Conservation (phyloP, 2,888 invertebrate genomes). For the Podotricha telesiphe region DNA sequence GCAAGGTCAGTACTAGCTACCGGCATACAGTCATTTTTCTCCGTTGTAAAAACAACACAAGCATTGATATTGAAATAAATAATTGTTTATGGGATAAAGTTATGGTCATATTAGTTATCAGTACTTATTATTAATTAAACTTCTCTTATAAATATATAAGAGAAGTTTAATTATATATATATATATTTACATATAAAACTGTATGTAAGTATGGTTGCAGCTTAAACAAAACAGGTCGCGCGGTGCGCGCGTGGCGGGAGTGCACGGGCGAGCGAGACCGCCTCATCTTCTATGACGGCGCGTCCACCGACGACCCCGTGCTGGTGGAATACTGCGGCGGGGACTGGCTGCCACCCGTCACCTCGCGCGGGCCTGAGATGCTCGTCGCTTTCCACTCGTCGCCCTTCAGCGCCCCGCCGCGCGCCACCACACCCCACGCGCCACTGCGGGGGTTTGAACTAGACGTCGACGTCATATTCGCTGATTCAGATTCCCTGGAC, state of each 20-base stretch:
- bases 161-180: no score
- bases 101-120: no score
- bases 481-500: constrained; percentile 93
- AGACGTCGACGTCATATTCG: constrained; percentile 92
- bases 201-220: constrained; percentile 55
- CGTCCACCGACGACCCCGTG: constrained; percentile 91
- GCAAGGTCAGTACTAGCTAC: constrained; percentile 79
- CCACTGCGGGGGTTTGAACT: constrained; percentile 92
- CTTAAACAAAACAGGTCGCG: constrained; percentile 88
- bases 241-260: constrained; percentile 91
- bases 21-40: neutral
- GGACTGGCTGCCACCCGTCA: constrained; percentile 91
- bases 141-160: no score
- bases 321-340: constrained; percentile 95
- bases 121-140: no score
- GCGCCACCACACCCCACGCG: constrained; percentile 83
- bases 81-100: no score
- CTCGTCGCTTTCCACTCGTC: constrained; percentile 94
- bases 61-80: neutral
- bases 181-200: no score
- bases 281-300: constrained; percentile 93
- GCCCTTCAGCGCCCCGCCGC: constrained; percentile 91
- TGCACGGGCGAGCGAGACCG: constrained; percentile 93
- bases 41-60: neutral
- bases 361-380: constrained; percentile 89